Evolutionary conservation across 2,113 vertebrate species (phyloP).

Genomic region (Canis aureus): DNA sequence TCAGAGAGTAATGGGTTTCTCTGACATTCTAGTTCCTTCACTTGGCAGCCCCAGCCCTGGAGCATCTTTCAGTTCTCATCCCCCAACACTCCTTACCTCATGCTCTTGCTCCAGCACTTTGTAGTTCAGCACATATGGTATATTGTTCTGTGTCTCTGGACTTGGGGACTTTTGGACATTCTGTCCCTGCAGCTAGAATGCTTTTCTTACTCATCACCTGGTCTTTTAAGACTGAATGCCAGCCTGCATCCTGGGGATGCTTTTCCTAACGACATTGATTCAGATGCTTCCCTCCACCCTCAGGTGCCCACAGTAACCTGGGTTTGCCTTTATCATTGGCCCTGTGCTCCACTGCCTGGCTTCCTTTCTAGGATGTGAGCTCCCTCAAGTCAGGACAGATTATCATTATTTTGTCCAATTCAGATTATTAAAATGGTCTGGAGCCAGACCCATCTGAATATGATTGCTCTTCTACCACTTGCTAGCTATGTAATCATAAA

Average conservation of each 20-base stretch:
- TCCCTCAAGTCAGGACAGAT: background rate
- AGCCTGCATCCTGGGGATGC: background rate
- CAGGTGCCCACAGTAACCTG: background rate
- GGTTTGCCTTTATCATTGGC: background rate
- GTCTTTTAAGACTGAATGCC: background rate
- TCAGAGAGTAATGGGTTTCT: background rate
- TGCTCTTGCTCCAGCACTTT: too few species aligned
- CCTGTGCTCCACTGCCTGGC: background rate
- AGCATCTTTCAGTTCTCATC: background rate
- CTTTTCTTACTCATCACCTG: background rate
- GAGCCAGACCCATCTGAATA: background rate
- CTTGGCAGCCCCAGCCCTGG: background rate
- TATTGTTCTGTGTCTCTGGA: background rate
- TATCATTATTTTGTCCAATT: background rate
- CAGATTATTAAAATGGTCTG: background rate
- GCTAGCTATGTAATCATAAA: background rate
- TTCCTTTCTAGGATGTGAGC: background rate
- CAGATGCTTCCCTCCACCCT: background rate
- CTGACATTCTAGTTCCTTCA: fast-evolving
- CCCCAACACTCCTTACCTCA: background rate
- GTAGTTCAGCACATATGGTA: fast-evolving
- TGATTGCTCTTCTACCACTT: background rate
- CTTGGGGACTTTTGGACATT: background rate
- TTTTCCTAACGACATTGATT: background rate
- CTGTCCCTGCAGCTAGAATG: background rate